Conservation (phyloP, 2,888 invertebrate species). For the Euplagia quadripunctaria region DNA sequence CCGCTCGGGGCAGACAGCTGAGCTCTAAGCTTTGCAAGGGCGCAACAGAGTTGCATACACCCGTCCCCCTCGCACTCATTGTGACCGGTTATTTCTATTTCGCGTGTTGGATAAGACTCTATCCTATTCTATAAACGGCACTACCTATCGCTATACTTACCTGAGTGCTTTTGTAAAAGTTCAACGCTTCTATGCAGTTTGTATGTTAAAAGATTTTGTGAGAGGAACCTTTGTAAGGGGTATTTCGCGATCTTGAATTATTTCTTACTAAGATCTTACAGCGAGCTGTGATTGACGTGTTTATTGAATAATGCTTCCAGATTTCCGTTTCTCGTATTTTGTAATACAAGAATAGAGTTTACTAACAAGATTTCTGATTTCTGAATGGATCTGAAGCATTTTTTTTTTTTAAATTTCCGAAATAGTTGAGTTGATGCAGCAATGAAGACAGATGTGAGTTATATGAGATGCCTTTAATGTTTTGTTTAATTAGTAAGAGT, state of each 20-base stretch:
- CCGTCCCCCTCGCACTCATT: slow-evolving; percentile 73
- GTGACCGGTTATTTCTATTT: slow-evolving; percentile 66
- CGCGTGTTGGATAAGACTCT: slow-evolving; percentile 75
- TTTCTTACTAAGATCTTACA: slow-evolving; percentile 52
- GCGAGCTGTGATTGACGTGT: slow-evolving; percentile 52
- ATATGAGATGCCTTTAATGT: background rate
- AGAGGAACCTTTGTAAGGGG: slow-evolving; percentile 60
- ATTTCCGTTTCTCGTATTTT: slow-evolving; percentile 28
- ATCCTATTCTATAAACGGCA: slow-evolving; percentile 82
- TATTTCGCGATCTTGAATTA: slow-evolving; percentile 62
- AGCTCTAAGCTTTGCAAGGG: slow-evolving; percentile 82
- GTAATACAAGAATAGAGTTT: slow-evolving; percentile 19
- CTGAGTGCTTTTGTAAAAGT: slow-evolving; percentile 87
- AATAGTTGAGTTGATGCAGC: background rate
- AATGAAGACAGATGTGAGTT: background rate
- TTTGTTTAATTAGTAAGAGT: background rate
- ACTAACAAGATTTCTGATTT: background rate
- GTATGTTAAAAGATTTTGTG: slow-evolving; percentile 78
- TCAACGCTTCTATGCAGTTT: slow-evolving; percentile 84
- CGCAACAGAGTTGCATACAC: slow-evolving; percentile 78
- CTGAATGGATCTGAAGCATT: background rate
- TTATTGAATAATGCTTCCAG: slow-evolving; percentile 33
- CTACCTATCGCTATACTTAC: slow-evolving; percentile 84
- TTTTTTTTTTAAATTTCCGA: too few species aligned
- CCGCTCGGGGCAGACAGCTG: slow-evolving; percentile 86